These are phyloP conservation scores for Mormyrus hasselquistii DNA, from an alignment of 2,797 vertebrate genomes.

Conservation along the genomic window DNA sequence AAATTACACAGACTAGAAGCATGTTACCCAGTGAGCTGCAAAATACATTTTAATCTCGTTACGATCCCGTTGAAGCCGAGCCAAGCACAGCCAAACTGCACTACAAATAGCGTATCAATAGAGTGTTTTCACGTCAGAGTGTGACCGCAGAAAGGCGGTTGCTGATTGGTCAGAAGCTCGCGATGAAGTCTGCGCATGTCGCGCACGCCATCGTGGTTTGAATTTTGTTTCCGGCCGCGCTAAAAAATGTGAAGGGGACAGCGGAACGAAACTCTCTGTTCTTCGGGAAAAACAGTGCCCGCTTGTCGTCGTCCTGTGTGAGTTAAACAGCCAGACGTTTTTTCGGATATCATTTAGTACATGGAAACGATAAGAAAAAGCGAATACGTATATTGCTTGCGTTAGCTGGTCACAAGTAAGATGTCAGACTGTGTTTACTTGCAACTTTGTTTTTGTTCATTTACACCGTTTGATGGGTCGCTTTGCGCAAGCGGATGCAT, in stretches of 20 bases:
- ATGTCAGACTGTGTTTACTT: neutral
- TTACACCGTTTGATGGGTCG: neutral
- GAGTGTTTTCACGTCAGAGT: neutral
- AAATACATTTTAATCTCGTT: neutral
- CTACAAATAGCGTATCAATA: neutral
- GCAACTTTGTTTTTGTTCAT: neutral
- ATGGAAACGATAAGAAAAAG: too few species aligned
- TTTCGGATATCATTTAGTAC: neutral
- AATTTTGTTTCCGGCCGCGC: constrained; percentile 38
- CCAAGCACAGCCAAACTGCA: neutral
- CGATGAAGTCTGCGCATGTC: constrained; percentile 25
- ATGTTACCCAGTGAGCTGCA: neutral
- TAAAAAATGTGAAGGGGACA: constrained; percentile 35
- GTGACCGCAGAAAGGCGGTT: neutral
- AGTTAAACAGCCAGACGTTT: neutral
- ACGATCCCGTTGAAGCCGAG: neutral
- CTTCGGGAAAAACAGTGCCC: constrained; percentile 27
- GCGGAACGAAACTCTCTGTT: constrained; percentile 29
- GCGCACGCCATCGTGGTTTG: constrained; percentile 36
- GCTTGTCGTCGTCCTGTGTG: constrained; percentile 18
- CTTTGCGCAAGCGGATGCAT: neutral
- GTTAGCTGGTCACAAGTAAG: neutral
- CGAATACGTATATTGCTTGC: neutral
- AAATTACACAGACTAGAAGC: neutral
- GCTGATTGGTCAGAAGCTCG: constrained; percentile 38